Conservation (phyloP, 1,140 invertebrate genomes). For the Nasonia vitripennis region DNA sequence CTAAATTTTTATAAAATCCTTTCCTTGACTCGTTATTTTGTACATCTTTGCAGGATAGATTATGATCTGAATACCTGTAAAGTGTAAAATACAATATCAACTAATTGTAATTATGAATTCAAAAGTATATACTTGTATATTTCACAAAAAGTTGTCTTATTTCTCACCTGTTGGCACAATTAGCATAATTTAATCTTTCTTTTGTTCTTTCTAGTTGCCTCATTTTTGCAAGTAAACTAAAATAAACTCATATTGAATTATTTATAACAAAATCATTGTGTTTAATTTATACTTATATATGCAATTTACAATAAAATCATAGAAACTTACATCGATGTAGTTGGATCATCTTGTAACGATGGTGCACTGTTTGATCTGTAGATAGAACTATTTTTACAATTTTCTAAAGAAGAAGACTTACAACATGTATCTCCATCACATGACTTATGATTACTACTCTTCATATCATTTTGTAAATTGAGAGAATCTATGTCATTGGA, state of each 20-base stretch:
- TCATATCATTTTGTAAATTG: slow-evolving; percentile 3
- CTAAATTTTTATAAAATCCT: slow-evolving; percentile 65
- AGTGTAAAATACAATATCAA: slow-evolving; percentile 37
- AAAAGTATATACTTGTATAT: background rate
- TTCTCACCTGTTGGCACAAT: slow-evolving; percentile 41
- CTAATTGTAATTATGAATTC: slow-evolving; percentile 11
- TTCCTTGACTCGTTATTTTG: slow-evolving; percentile 50
- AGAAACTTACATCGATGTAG: slow-evolving; percentile 58
- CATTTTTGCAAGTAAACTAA: slow-evolving; percentile 55
- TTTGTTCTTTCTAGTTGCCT: slow-evolving; percentile 51
- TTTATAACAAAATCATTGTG: background rate
- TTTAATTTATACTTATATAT: slow-evolving; percentile 27
- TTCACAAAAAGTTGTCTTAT: slow-evolving; percentile 19
- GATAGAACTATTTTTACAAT: slow-evolving; percentile 35
- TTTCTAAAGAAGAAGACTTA: slow-evolving; percentile 41
- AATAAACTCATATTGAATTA: slow-evolving; percentile 18
- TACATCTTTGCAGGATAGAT: slow-evolving; percentile 27
- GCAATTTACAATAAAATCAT: slow-evolving; percentile 24
- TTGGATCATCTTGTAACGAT: slow-evolving; percentile 48
- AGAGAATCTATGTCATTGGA: slow-evolving; percentile 17
- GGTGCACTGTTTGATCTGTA: slow-evolving; percentile 52
- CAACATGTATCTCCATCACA: slow-evolving; percentile 32
- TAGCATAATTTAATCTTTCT: slow-evolving; percentile 45
- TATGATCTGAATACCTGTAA: slow-evolving; percentile 45
- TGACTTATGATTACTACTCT: background rate